Evolutionary conservation across 2,888 invertebrate species (phyloP), one percentile per base, ranked within the genome.

Genomic region (Drosophila aldrichi): DNA sequence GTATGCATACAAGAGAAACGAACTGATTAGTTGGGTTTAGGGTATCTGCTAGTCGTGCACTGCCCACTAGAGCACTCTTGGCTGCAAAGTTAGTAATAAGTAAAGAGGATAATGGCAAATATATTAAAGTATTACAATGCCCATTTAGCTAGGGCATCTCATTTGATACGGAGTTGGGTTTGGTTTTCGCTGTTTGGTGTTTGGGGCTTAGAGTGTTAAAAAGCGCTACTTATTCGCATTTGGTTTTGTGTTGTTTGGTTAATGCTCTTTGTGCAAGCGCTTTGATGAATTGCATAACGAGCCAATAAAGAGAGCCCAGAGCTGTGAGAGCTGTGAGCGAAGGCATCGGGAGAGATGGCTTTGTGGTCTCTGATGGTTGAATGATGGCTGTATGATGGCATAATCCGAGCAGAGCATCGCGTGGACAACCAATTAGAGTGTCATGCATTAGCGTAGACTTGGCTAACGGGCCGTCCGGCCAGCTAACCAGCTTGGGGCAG

Each of bases 401-500:
- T 82, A 83, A 83, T 76, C 64, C 70, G 66, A 54, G 44, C 65
- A 66, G 62, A 75, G 70, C 79, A 74, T 77, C 77, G 77, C 87
- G 82, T 87, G 84, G 80, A 77, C 80, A 84, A 68, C 71, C 87
- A 85, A 85, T 85, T 85, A 85, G 87, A 75, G 84, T 78, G 62
- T 74, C 84, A 66, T 48, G 68, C 66, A 81, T 80, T 76, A 79
- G 75, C 76, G 73, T 68, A 65, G 18, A 43, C 3, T 36, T 22
- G 22, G 40, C 36, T 29, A n/a, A 8, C 48, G 40, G 22, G 34
- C 41, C 9, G 46, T 3, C 46, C 8, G 9, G 6, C 29, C 12
- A 1, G 48, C 48, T 12, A 40, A 6, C 38, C 18, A 14, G 46
- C 56, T 36, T 51, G 16, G 55, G 48, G 40, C 49, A 55, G 59